These are phyloP conservation scores for Illadopsis cleaveri DNA, from an alignment of 2,113 vertebrate genomes.

Conservation along the genomic window DNA sequence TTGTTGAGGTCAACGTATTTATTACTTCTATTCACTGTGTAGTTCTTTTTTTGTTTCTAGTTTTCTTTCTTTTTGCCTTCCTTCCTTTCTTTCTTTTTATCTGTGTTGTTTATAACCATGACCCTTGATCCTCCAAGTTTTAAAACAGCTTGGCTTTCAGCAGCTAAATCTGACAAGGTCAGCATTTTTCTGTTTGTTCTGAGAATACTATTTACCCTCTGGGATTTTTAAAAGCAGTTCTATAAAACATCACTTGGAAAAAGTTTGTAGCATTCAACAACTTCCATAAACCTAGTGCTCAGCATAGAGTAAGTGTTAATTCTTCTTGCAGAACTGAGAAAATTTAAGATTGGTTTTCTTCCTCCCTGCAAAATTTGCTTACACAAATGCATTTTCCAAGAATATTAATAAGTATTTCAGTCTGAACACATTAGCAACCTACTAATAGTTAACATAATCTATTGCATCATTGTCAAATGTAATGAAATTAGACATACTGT, in stretches of 20 bases:
- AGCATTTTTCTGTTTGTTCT: slow-evolving; percentile 93
- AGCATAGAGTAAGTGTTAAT: slow-evolving; percentile 16
- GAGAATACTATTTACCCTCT: slow-evolving; percentile 90
- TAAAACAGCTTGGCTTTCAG: slow-evolving; percentile 91
- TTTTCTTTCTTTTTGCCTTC: slow-evolving; percentile 68
- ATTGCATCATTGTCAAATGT: not conserved
- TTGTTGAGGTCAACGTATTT: slow-evolving; percentile 63
- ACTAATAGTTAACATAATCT: not conserved
- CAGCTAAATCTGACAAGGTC: slow-evolving; percentile 91
- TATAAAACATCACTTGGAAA: slow-evolving; percentile 85
- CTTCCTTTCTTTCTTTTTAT: slow-evolving; percentile 73
- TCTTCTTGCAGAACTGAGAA: slow-evolving; percentile 19
- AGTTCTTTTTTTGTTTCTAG: slow-evolving; percentile 38
- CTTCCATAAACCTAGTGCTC: slow-evolving; percentile 46
- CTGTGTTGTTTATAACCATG: slow-evolving; percentile 85
- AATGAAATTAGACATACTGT: slow-evolving; percentile 22
- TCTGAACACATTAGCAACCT: not conserved
- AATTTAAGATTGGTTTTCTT: not conserved
- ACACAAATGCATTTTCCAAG: not conserved
- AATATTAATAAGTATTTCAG: not conserved
- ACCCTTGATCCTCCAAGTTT: slow-evolving; percentile 88
- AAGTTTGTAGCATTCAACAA: slow-evolving; percentile 67
- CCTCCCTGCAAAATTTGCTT: not conserved
- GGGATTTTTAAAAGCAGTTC: slow-evolving; percentile 90
- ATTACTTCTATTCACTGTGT: slow-evolving; percentile 56